Base-by-base conservation (phyloP, 2,797 vertebrate species). In the Aeoliscus strigatus region DNA sequence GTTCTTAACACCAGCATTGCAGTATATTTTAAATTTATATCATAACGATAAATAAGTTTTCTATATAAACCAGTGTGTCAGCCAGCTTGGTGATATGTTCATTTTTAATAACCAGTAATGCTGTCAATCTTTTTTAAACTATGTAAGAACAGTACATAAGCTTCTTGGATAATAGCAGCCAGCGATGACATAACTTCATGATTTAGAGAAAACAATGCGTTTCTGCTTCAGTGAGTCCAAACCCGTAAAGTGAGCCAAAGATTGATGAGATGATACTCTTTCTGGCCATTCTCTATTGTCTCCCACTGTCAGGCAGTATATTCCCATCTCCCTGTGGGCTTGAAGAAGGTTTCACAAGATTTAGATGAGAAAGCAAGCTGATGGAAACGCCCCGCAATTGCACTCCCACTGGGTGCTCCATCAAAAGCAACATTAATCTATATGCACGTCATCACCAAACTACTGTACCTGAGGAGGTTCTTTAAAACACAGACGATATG, bases 381-480 rank as follows among this genome's bases (percentile, higher is more conserved):
- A 61, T 83, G 78, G 71, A 76, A 80, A 71, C 75, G 79, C 73
- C 79, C 80, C 73, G 44, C 56, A 35, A 60, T 70, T 67, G 37
- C 73, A 80, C 77, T 84, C 82, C 79, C 76, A 66, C 59, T 76
- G 79, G 74, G 79, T 47, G 48, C 63, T 72, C 57, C 63, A 70
- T 79, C 77, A 80, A 61, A 70, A 61, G 64, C 60, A 63, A 60
- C 68, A 69, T 66, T 79, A 69, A 69, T 79, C 72, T 72, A 72
- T 75, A 70, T 68, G 70, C 71, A 54, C 57, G 67, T 69, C 60
- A 61, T 70, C 66, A 38, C 64, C 58, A 53, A 49, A 67, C 54
- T 74, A 76, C n/a, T n/a, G n/a, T n/a, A n/a, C 74, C 70, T 64
- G 49, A 70, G 66, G 70, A 63, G 53, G 4, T 60, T 60, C 48